These are phyloP conservation scores for Nomada lathburiana DNA, from an alignment of 2,888 invertebrate species.

Conservation along the genomic window DNA sequence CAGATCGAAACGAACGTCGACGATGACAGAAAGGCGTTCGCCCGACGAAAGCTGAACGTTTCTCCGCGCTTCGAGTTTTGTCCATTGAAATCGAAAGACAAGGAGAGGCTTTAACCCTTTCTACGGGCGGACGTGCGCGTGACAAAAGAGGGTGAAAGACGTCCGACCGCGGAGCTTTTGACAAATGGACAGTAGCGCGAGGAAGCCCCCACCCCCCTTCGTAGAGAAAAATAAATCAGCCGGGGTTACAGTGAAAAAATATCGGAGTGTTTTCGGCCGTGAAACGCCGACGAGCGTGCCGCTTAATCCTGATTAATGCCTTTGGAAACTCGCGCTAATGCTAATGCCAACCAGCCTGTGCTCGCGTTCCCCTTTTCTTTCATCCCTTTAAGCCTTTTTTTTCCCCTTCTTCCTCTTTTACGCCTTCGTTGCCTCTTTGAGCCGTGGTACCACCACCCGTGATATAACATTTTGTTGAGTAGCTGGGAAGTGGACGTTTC, in stretches of 20 bases:
- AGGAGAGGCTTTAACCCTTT: constrained; percentile 59
- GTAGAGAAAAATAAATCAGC: constrained; percentile 60
- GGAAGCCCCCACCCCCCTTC: constrained; percentile 42
- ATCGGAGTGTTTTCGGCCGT: constrained; percentile 70
- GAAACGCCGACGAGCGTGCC: constrained; percentile 73
- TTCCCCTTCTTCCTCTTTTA: constrained; percentile 33
- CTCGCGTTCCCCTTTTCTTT: constrained; percentile 58
- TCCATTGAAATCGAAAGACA: constrained; percentile 61
- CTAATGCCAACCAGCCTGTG: constrained; percentile 74
- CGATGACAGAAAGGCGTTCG: neutral
- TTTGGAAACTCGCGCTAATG: constrained; percentile 80
- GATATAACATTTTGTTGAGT: neutral
- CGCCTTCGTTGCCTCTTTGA: constrained; percentile 20
- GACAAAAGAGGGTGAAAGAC: constrained; percentile 66
- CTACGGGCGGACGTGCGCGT: constrained; percentile 44
- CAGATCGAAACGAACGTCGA: constrained; percentile 9
- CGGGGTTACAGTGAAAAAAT: constrained; percentile 60
- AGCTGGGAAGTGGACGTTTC: constrained; percentile 9
- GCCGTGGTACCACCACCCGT: neutral
- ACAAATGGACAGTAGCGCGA: constrained; percentile 70
- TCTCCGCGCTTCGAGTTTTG: neutral
- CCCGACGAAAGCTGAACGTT: constrained; percentile 25
- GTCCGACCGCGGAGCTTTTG: constrained; percentile 48
- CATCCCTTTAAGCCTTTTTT: constrained; percentile 49
- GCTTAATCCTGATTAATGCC: constrained; percentile 84